Evolutionary conservation across 1,140 invertebrate genomes (phyloP), one percentile per base, ranked within the genome.

Genomic region (Drosophila nannoptera): DNA sequence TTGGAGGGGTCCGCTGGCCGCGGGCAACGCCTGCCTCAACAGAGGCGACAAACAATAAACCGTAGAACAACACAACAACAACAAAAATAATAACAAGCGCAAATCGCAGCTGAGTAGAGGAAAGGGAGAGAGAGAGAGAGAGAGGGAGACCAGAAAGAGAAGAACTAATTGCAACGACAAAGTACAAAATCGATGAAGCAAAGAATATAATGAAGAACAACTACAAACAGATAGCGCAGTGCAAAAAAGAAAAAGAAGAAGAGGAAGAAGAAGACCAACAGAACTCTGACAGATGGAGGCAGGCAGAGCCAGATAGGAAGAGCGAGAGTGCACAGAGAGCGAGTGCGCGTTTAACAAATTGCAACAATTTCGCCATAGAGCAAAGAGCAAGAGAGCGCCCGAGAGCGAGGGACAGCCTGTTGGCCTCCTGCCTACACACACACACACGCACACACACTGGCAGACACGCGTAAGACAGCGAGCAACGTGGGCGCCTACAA

Each of bases 141-240:
- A 31, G 69, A 75, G 67, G 1, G 22, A 1, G 22, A 22, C 22
- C 22, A 65, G 78, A 56, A 75, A 60, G 36, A 78, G 69, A 76
- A 80, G 77, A 84, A 84, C 81, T 84, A 84, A 81, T 84, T 84
- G 81, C 81, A 84, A 81, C 81, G 81, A 86, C 77, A 80, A 66
- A 84, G 81, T 78, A 81, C 77, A 86, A 84, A 84, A 84, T 84
- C 81, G 81, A 84, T 84, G 81, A 73, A 76, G 72, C 74, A 73
- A 75, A 78, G 81, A 73, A 73, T 69, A 69, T 69, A 73, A 73
- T 69, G 61, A 73, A 73, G 58, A 69, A 76, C 69, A 84, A 86
- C 72, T 66, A 69, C 69, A 73, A 22, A 73, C 62, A 63, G 60
- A 72, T 50, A 77, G 58, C 58, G 58, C 69, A 62, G 62, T 54